Evolutionary conservation across 30 jellyfish, hydroid and myxozoan genomes (phyloP).

Genomic region (Haliclystus octoradiatus): DNA sequence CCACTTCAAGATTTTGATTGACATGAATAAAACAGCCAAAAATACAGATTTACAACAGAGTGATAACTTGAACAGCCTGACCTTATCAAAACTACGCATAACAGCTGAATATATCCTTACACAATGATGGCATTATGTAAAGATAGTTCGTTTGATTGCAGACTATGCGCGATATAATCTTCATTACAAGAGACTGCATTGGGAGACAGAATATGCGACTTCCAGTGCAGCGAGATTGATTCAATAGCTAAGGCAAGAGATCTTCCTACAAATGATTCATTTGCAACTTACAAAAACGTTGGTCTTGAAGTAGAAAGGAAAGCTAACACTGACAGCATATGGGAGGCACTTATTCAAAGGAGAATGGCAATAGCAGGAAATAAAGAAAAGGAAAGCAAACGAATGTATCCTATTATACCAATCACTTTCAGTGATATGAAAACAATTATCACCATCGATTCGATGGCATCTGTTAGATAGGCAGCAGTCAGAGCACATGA

Average conservation of each 20-base stretch:
- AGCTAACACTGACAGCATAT: conserved; percentile 5
- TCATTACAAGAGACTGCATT: conserved; percentile 8
- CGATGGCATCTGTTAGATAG: neutral
- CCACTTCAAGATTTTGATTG: too few species aligned
- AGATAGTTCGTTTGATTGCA: neutral
- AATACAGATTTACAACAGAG: neutral
- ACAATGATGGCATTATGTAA: neutral
- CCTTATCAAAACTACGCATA: neutral
- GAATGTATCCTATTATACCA: too few species aligned
- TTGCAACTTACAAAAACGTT: neutral
- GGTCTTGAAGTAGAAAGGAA: neutral
- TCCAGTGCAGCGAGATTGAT: neutral
- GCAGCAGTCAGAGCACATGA: conserved; percentile 3
- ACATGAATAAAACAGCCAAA: too few species aligned
- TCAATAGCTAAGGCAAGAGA: too few species aligned
- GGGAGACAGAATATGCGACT: conserved; percentile 4
- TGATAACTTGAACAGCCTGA: neutral
- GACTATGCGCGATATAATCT: neutral
- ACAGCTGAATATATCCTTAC: neutral
- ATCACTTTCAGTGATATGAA: too few species aligned
- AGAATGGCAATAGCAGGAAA: neutral
- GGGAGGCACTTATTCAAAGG: neutral
- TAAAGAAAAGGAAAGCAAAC: conserved; percentile 6
- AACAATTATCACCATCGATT: neutral
- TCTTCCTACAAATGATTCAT: neutral